These are phyloP conservation scores for Spodoptera littoralis DNA, from an alignment of 2,888 invertebrate species.

Conservation along the genomic window DNA sequence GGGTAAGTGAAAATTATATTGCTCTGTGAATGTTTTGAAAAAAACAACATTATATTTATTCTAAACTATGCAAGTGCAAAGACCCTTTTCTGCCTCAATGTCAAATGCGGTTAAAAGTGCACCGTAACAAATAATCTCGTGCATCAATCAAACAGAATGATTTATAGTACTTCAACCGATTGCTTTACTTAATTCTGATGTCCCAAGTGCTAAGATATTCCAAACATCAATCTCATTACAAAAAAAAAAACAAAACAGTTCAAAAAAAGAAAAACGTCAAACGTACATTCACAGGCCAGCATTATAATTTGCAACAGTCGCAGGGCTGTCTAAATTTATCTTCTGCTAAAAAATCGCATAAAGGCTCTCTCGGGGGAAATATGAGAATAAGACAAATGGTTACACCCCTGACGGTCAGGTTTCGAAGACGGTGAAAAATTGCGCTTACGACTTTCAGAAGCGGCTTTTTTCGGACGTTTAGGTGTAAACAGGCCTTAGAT, in stretches of 20 bases:
- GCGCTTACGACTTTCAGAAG: constrained; percentile 41
- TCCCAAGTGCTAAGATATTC: too few relatives aligned
- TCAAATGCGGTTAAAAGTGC: too few relatives aligned
- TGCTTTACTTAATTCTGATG: too few relatives aligned
- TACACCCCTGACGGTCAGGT: constrained; percentile 64
- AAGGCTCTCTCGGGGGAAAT: constrained; percentile 68
- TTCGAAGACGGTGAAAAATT: constrained; percentile 72
- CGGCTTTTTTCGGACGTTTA: constrained; percentile 44
- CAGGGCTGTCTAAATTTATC: constrained; percentile 50
- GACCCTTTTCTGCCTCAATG: constrained; percentile 40
- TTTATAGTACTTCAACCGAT: too few relatives aligned
- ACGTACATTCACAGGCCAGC: constrained; percentile 15
- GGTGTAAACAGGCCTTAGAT: constrained; percentile 27
- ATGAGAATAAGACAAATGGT: constrained; percentile 77
- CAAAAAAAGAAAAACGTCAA: neutral
- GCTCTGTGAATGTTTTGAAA: too few relatives aligned
- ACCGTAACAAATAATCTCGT: too few relatives aligned
- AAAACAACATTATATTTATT: too few relatives aligned
- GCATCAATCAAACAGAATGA: too few relatives aligned
- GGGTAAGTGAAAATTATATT: too few relatives aligned
- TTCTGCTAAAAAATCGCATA: constrained; percentile 40
- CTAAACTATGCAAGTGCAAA: neutral
- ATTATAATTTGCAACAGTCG: constrained; percentile 39
- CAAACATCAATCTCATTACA: too few relatives aligned
- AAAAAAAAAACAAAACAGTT: constrained; percentile 8